Conservation (phyloP, 2,888 invertebrate genomes). For the Amphipoea oculea region DNA sequence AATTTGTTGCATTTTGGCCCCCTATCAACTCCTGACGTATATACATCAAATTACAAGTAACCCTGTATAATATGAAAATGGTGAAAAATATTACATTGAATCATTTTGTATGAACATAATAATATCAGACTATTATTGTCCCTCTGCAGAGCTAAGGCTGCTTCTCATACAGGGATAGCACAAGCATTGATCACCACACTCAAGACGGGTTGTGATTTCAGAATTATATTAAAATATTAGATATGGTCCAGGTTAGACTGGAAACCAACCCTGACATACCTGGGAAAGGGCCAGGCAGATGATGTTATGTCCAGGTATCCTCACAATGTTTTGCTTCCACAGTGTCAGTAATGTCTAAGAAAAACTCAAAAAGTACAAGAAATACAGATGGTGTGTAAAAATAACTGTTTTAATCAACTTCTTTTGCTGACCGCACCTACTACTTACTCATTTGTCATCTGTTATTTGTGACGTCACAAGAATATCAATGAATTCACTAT, state of each 20-base stretch:
- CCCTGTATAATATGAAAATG: too few relatives aligned
- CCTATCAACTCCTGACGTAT: too few relatives aligned
- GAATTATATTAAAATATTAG: neutral
- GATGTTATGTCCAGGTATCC: too few relatives aligned
- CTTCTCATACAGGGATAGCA: neutral
- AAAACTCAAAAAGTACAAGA: neutral
- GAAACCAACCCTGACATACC: too few relatives aligned
- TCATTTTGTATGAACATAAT: neutral
- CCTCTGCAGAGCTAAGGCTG: neutral
- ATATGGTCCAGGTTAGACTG: too few relatives aligned
- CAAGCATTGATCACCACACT: neutral
- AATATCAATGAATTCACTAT: conserved; percentile 31
- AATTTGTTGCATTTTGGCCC: too few relatives aligned
- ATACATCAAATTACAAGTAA: too few relatives aligned
- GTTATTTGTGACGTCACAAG: conserved; percentile 3
- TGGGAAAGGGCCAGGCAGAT: too few relatives aligned
- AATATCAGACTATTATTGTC: neutral
- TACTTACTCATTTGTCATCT: conserved; percentile 8
- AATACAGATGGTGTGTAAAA: neutral
- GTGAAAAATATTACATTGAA: neutral
- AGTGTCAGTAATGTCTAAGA: neutral
- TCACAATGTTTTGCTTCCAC: neutral
- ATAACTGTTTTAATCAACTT: neutral
- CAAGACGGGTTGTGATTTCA: neutral
- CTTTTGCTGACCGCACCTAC: neutral